Percentiles rank a stretch among this genome's conserved stretches.
These are phyloP conservation scores for Halcyon leucocephala DNA, from an alignment of 2,797 vertebrate genomes.

Conservation along the genomic window DNA sequence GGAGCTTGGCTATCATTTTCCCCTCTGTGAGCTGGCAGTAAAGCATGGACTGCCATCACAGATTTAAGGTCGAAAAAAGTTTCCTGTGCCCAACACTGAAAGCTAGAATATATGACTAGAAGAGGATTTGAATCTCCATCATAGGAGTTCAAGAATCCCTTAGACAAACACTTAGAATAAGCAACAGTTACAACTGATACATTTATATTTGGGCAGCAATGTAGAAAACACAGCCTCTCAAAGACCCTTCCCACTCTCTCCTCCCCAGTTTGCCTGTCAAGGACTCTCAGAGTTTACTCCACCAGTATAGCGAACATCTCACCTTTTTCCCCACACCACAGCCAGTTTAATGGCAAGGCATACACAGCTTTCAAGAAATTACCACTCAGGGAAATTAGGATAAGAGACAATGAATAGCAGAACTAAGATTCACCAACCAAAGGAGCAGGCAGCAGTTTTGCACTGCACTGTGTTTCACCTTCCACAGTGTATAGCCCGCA, in stretches of 20 bases:
- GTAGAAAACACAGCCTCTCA: conserved; percentile 11
- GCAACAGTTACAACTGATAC: background rate
- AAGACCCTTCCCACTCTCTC: background rate
- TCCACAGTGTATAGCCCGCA: background rate
- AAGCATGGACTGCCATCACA: background rate
- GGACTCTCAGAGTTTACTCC: background rate
- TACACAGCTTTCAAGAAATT: background rate
- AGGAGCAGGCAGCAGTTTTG: background rate
- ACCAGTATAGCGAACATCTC: background rate
- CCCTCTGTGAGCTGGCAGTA: background rate
- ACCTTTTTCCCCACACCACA: background rate
- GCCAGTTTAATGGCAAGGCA: background rate
- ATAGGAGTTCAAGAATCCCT: background rate
- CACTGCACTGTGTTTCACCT: background rate
- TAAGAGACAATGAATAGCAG: background rate
- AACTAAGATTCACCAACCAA: background rate
- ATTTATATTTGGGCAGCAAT: background rate
- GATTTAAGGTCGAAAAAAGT: background rate
- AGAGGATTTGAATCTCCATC: background rate
- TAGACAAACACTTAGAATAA: background rate
- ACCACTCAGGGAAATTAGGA: background rate
- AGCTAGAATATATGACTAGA: background rate
- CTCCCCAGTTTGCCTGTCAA: conserved; percentile 12
- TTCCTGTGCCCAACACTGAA: background rate
- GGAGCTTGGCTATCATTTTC: background rate